Evolutionary conservation across 2,888 invertebrate genomes (phyloP).

Genomic region (Nezara viridula): DNA sequence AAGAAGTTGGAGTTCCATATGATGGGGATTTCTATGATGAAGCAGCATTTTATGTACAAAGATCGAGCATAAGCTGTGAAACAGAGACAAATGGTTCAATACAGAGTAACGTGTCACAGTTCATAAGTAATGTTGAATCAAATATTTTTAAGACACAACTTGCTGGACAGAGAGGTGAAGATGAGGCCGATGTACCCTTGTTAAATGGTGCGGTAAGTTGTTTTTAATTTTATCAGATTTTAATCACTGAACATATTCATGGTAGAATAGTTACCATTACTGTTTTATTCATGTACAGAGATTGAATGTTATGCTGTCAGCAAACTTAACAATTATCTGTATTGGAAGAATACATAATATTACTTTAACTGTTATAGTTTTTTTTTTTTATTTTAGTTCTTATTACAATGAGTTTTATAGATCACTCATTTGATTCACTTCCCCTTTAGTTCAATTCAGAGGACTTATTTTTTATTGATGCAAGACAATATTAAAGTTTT

Average conservation of each 20-base stretch:
- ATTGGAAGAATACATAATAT: not conserved
- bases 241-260: not conserved
- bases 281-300: not conserved
- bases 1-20: constrained; percentile 54
- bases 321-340: not conserved
- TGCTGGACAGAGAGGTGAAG: constrained; percentile 58
- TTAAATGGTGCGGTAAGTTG: constrained; percentile 63
- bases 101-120: constrained; percentile 48
- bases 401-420: no score
- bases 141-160: constrained; percentile 55
- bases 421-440: no score
- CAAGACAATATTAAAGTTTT: no score
- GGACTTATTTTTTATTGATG: no score
- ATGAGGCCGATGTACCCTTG: constrained; percentile 65
- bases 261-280: not conserved
- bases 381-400: not conserved
- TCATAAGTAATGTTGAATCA: constrained; percentile 58
- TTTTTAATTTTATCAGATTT: not conserved
- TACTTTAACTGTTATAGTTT: not conserved
- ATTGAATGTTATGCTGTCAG: not conserved
- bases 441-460: no score
- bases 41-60: constrained; percentile 59
- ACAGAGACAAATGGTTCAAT: constrained; percentile 54
- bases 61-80: constrained; percentile 56
- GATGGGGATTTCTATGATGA: constrained; percentile 58